Base-by-base conservation (phyloP, 2,113 vertebrate genomes). In the Paracanthobrama guichenoti region DNA sequence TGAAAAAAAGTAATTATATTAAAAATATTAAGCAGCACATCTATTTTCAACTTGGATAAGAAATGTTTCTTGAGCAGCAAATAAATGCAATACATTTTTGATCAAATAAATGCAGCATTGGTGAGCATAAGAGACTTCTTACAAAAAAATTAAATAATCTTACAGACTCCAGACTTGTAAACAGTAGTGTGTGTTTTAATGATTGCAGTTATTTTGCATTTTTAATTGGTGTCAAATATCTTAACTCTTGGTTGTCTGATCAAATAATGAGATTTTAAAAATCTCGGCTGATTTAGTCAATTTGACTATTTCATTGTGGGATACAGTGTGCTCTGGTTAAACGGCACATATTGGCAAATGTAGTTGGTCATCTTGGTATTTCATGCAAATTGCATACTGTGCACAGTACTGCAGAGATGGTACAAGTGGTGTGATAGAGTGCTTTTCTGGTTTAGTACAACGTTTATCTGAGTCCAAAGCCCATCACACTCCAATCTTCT, bases 381-480 rank as follows among this genome's bases (percentile, higher is more conserved):
- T 6, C 18, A 55, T 76, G 73, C 48, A 73, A n/a, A 6, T 11
- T n/a, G 22, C 20, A 55, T 12, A 76, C 18, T 39, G 39, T 26
- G 42, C 7, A 16, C 3, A 2, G 6, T 24, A 9, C 1, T 77
- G 28, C 22, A 35, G 2, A 42, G 13, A 42, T 59, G 24, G 4
- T 46, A 28, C 1, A 59, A 59, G 6, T 75, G 11, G 73, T 62
- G 35, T 24, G 76, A 20, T 42, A 24, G 31, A 8, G 28, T 76
- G 74, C 18, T 48, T 73, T 73, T 62, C 18, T 77, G 50, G 18
- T 48, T 48, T 73, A 73, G 42, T 72, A 44, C 39, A 24, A 22
- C 12, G 5, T 57, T 26, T 79, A 42, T 69, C 28, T 22, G 22
- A 24, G 28, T 67, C 24, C n/a, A 44, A 48, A 69, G 64, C 8